Percentiles rank a stretch among this genome's conserved stretches.
These are phyloP conservation scores for Blennius ocellaris DNA, from an alignment of 2,113 vertebrate species.

Conservation along the genomic window DNA sequence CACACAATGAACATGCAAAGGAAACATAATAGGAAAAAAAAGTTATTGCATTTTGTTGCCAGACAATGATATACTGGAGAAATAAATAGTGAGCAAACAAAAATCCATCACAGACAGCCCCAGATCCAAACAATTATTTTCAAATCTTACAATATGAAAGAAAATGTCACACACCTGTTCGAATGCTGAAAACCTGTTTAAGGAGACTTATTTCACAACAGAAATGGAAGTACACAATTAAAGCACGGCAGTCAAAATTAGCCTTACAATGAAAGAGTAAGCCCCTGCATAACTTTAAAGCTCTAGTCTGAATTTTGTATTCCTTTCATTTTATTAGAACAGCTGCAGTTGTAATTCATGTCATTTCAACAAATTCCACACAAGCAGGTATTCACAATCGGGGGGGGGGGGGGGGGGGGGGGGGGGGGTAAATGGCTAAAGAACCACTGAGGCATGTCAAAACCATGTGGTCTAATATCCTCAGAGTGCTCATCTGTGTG, in stretches of 20 bases:
- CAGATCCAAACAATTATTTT: too few relatives aligned
- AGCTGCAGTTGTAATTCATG: slow-evolving; percentile 13
- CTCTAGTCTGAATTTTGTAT: too few relatives aligned
- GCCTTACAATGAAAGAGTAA: slow-evolving; percentile 7
- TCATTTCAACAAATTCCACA: slow-evolving; percentile 11
- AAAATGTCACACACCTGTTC: too few relatives aligned
- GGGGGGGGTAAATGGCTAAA: too few relatives aligned
- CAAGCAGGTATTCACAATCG: background rate
- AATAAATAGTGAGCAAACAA: background rate
- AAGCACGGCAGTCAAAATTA: background rate
- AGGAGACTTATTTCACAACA: background rate
- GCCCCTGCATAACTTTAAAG: slow-evolving; percentile 1
- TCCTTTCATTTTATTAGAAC: too few relatives aligned
- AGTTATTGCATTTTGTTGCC: background rate
- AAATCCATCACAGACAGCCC: background rate
- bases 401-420: too few relatives aligned
- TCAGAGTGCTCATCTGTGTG: background rate
- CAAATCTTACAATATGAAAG: too few relatives aligned
- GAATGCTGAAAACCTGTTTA: too few relatives aligned
- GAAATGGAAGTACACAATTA: background rate
- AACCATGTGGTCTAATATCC: background rate
- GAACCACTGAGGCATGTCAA: background rate
- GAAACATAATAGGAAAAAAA: background rate
- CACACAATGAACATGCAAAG: slow-evolving; percentile 5
- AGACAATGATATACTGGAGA: background rate